Evolutionary conservation across 2,797 vertebrate genomes (phyloP).

Genomic region (Danionella dracula): DNA sequence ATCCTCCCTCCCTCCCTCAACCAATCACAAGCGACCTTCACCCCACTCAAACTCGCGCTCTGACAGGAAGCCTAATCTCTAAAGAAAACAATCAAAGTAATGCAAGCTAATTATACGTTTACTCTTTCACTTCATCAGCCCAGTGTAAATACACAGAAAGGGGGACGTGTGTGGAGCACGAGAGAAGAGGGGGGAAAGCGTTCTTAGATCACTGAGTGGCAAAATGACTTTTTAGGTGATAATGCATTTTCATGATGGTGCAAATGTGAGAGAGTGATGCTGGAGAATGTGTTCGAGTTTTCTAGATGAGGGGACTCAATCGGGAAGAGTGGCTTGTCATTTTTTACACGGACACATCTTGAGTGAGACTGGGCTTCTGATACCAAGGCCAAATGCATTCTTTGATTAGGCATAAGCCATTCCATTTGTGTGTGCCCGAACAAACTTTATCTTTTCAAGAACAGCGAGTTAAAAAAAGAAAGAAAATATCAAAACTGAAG

Average conservation of each 20-base stretch:
- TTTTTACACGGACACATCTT: constrained; percentile 40
- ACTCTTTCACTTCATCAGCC: constrained; percentile 76
- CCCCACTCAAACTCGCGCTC: constrained; percentile 67
- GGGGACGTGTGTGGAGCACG: constrained; percentile 37
- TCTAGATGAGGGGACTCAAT: constrained; percentile 52
- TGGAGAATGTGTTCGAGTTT: constrained; percentile 42
- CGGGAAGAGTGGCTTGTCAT: constrained; percentile 39
- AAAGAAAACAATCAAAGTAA: constrained; percentile 83
- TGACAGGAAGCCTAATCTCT: constrained; percentile 79
- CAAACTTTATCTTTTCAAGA: too few species aligned
- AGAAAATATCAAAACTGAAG: too few species aligned
- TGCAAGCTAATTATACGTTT: constrained; percentile 82
- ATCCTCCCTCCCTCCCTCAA: constrained; percentile 73
- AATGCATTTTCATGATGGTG: constrained; percentile 44
- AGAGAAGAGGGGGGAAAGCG: constrained; percentile 33
- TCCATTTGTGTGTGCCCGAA: too few species aligned
- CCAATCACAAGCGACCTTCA: constrained; percentile 90
- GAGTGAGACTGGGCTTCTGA: background rate
- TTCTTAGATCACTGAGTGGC: constrained; percentile 53
- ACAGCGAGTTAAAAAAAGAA: too few species aligned
- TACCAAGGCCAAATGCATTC: constrained; percentile 22
- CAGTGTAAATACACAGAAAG: constrained; percentile 68
- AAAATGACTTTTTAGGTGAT: constrained; percentile 58
- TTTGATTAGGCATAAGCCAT: constrained; percentile 13
- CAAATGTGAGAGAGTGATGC: constrained; percentile 17